Percentiles rank a stretch among this genome's conserved stretches.
phyloP scores from a whole-genome alignment of 2,113 vertebrate species.

The Lagopus muta region DNA sequence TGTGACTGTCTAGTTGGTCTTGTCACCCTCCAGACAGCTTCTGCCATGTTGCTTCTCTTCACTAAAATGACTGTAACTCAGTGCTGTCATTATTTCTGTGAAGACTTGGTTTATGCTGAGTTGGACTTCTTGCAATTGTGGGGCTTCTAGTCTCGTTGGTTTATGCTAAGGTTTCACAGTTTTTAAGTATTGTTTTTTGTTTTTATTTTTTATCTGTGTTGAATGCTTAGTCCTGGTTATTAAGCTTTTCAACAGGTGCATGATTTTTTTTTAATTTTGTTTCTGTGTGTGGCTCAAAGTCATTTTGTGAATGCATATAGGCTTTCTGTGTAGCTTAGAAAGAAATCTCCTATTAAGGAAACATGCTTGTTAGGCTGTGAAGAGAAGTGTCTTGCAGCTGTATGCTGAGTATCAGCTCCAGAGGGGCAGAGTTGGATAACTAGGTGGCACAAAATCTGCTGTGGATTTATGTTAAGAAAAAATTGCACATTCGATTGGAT shows the following conservation, averaged over 20 bases:
- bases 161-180: neutral
- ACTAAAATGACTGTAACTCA: neutral
- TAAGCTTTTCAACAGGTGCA: neutral
- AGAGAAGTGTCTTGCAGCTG: neutral
- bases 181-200: neutral
- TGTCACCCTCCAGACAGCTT: neutral
- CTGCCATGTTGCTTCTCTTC: fast-evolving
- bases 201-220: neutral
- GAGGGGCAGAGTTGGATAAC: neutral
- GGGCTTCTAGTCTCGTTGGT: neutral
- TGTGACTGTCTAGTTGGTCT: fast-evolving
- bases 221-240: neutral
- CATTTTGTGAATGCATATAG: neutral
- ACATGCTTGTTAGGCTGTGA: fast-evolving
- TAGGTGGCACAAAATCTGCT: neutral
- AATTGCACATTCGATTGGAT: neutral
- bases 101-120: neutral
- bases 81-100: neutral
- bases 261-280: too few species aligned
- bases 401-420: neutral
- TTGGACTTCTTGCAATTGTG: neutral
- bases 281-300: neutral
- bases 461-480: neutral
- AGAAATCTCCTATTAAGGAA: neutral
- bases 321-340: neutral